Evolutionary conservation across 2,113 vertebrate species (phyloP).

Genomic region (Picathartes gymnocephalus): DNA sequence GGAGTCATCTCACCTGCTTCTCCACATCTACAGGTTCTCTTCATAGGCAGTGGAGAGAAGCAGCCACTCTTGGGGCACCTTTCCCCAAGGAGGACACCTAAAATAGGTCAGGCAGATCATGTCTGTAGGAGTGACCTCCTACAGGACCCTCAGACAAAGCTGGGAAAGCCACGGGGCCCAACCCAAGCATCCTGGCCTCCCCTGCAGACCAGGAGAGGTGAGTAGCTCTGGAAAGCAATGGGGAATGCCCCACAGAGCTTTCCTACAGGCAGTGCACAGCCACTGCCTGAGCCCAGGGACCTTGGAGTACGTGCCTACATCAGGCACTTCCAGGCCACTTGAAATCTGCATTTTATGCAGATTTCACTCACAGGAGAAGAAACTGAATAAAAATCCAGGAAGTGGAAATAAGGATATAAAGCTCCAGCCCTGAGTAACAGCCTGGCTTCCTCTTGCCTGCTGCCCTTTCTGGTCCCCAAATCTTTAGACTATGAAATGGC

Average conservation of each 20-base stretch:
- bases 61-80: not conserved
- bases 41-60: not conserved
- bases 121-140: not conserved
- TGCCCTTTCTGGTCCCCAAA: not conserved
- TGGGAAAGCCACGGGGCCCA: not conserved
- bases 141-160: not conserved
- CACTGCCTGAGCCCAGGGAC: accelerated
- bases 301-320: not conserved
- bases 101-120: not conserved
- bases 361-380: not conserved
- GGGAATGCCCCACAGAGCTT: not conserved
- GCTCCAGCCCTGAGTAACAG: not conserved
- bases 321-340: not conserved
- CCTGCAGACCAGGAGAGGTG: not conserved
- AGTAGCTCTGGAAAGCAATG: not conserved
- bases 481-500: not conserved
- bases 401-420: not conserved
- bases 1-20: not conserved
- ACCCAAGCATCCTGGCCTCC: not conserved
- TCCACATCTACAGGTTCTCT: not conserved
- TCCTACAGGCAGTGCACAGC: not conserved
- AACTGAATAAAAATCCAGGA: not conserved
- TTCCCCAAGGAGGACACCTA: not conserved
- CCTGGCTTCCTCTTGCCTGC: not conserved
- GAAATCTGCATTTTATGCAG: not conserved